Evolutionary conservation across 2,888 invertebrate genomes (phyloP).

Genomic region (Tromatobia lineatoria): DNA sequence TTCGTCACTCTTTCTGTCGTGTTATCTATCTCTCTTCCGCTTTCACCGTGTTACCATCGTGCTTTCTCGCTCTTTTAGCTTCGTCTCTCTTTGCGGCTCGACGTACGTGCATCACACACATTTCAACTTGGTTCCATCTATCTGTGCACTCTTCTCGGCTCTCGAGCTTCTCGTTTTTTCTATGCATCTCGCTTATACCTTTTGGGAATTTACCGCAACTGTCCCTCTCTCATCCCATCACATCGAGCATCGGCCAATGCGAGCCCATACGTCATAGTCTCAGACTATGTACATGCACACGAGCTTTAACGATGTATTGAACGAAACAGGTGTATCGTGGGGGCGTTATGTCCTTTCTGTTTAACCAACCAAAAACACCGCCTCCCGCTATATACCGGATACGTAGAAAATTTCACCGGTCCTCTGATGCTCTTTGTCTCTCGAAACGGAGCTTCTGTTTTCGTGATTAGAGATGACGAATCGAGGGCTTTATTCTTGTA

Average conservation of each 20-base stretch:
- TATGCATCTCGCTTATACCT: constrained; percentile 10
- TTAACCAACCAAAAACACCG: constrained; percentile 38
- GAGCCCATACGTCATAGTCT: constrained; percentile 9
- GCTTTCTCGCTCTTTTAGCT: background rate
- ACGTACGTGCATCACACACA: constrained; percentile 40
- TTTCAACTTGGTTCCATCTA: background rate
- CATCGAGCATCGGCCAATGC: constrained; percentile 32
- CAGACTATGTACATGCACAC: background rate
- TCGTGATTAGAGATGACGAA: constrained; percentile 55
- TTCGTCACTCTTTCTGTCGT: constrained; percentile 36
- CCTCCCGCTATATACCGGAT: background rate
- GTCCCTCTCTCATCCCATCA: constrained; percentile 8
- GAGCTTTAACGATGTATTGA: background rate
- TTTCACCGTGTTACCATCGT: too few species aligned
- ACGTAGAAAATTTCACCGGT: constrained; percentile 20
- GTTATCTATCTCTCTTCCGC: constrained; percentile 26
- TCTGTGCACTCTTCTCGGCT: background rate
- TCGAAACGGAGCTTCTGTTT: constrained; percentile 35
- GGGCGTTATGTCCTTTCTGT: constrained; percentile 23
- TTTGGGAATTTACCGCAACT: background rate
- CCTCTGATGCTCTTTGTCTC: background rate
- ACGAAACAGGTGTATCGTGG: constrained; percentile 37
- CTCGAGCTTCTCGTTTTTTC: background rate
- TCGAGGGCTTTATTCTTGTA: constrained; percentile 42
- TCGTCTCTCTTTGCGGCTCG: constrained; percentile 1